Evolutionary conservation across 2,888 invertebrate genomes (phyloP).

Genomic region (Dioctria linearis): DNA sequence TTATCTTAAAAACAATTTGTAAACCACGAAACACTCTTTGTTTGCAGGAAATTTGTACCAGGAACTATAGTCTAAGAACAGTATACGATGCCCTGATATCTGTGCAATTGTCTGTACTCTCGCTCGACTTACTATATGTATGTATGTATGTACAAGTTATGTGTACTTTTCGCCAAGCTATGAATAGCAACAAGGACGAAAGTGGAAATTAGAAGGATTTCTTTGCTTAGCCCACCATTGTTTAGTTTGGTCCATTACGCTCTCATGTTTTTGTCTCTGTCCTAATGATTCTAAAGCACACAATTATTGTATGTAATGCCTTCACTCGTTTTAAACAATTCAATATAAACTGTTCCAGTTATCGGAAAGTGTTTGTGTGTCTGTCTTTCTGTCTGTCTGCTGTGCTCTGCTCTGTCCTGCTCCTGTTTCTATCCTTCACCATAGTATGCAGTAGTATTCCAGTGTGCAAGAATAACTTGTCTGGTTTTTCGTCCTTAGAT

Average conservation of each 20-base stretch:
- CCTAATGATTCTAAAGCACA: conserved; percentile 27
- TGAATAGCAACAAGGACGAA: conserved; percentile 18
- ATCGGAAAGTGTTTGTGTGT: conserved; percentile 21
- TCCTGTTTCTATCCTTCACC: no score
- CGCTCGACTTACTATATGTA: no score
- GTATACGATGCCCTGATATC: not conserved
- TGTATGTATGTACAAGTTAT: not conserved
- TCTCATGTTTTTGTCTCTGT: conserved; percentile 26
- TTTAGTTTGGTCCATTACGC: conserved; percentile 35
- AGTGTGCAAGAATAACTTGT: conserved; percentile 1
- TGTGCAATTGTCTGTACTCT: not conserved
- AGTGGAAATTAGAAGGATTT: conserved; percentile 4
- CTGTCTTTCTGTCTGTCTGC: not conserved
- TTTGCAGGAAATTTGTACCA: not conserved
- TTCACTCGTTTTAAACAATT: not conserved
- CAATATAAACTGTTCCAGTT: conserved; percentile 36
- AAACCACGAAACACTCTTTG: not conserved
- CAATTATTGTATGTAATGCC: conserved; percentile 13
- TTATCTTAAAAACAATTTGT: conserved; percentile 14
- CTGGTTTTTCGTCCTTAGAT: not conserved
- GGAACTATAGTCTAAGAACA: not conserved
- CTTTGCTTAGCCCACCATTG: conserved; percentile 14
- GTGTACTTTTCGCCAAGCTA: not conserved
- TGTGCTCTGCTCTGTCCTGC: no score
- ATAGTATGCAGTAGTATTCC: no score